Evolutionary conservation across 2,797 vertebrate species (phyloP).

Genomic region (Selene dorsalis): DNA sequence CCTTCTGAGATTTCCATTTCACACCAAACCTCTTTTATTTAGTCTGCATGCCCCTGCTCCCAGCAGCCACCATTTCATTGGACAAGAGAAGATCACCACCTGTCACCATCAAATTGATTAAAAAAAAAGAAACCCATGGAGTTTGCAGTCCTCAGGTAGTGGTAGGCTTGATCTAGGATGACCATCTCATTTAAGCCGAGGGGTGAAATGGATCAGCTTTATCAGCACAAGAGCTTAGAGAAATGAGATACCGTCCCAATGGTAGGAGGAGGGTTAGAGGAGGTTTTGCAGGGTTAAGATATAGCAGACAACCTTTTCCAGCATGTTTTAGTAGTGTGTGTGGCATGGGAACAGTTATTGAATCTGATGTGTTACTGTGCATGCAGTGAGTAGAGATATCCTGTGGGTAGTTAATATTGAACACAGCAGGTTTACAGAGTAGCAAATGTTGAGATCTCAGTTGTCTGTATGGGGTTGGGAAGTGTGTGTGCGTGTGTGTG

Average conservation of each 20-base stretch:
- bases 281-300: conserved; percentile 57
- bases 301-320: conserved; percentile 38
- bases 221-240: conserved; percentile 28
- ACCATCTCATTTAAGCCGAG: conserved; percentile 47
- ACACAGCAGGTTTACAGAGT: conserved; percentile 75
- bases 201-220: conserved; percentile 47
- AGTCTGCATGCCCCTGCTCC: neutral
- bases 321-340: conserved; percentile 25
- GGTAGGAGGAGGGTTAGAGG: conserved; percentile 28
- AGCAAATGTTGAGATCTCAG: conserved; percentile 64
- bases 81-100: conserved; percentile 29
- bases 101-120: conserved; percentile 21
- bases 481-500: conserved; percentile 9
- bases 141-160: conserved; percentile 15
- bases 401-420: conserved; percentile 79
- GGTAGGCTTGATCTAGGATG: conserved; percentile 32
- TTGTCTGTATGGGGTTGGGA: conserved; percentile 54
- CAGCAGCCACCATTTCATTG: conserved; percentile 14
- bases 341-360: conserved; percentile 30
- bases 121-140: conserved; percentile 23
- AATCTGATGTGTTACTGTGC: conserved; percentile 56
- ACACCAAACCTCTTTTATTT: conserved; percentile 43
- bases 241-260: conserved; percentile 24
- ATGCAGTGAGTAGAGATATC: conserved; percentile 63
- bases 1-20: conserved; percentile 50